Evolutionary conservation across 2,797 vertebrate species (phyloP).

Genomic region (Nannoperca australis): DNA sequence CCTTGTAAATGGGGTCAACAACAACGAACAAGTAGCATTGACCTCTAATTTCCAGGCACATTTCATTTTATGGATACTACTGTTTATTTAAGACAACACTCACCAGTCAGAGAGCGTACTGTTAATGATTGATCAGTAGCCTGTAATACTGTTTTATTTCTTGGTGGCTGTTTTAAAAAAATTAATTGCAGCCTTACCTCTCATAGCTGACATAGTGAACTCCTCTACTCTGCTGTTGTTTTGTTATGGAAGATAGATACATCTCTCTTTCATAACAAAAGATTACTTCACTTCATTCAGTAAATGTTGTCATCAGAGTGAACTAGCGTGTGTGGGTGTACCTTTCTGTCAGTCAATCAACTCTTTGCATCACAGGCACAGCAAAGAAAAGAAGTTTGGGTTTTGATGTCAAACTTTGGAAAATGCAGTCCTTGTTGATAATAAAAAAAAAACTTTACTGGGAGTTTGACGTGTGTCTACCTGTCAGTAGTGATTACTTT

Average conservation of each 20-base stretch:
- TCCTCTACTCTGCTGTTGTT: not conserved
- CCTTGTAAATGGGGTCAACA: slow-evolving; percentile 32
- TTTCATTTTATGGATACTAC: slow-evolving; percentile 43
- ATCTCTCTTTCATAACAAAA: not conserved
- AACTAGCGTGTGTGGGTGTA: slow-evolving; percentile 13
- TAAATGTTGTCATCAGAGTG: not conserved
- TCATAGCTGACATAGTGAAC: slow-evolving; percentile 3
- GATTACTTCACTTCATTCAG: slow-evolving; percentile 10
- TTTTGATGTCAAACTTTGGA: slow-evolving; percentile 27
- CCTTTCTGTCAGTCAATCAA: slow-evolving; percentile 6
- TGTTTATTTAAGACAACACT: slow-evolving; percentile 40
- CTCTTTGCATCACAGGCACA: not conserved
- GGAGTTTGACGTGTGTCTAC: slow-evolving; percentile 10
- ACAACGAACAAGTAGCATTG: slow-evolving; percentile 40
- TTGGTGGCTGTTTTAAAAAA: slow-evolving; percentile 12
- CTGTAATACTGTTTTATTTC: slow-evolving; percentile 15
- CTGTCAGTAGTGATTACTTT: slow-evolving; percentile 30
- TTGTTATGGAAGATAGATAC: too few species aligned
- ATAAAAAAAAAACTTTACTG: slow-evolving; percentile 17
- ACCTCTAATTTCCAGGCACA: slow-evolving; percentile 9
- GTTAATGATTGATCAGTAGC: slow-evolving; percentile 25
- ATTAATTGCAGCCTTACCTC: slow-evolving; percentile 7
- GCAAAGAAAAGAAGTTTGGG: not conserved
- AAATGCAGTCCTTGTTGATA: slow-evolving; percentile 26
- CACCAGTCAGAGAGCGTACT: not conserved